A percentile compares a stretch with the other conserved stretches of the same genome.
Evolutionary conservation across 2,113 vertebrate species (phyloP).

Genomic region (Lonchura striata): DNA sequence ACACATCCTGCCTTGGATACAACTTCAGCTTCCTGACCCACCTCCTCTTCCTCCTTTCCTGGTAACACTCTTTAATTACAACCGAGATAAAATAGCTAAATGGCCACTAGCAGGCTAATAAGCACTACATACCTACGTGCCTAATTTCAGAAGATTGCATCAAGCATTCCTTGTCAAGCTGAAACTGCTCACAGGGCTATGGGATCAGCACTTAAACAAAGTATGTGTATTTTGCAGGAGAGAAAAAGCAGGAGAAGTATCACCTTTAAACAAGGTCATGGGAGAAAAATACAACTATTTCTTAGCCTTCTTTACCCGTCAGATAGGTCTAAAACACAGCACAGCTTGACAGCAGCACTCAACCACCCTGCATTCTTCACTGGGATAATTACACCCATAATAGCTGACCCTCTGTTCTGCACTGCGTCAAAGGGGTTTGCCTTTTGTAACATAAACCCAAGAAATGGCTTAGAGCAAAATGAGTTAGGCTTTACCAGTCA

Average conservation of each 20-base stretch:
- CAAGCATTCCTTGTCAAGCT: background rate
- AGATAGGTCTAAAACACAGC: background rate
- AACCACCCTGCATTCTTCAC: background rate
- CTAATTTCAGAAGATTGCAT: constrained; percentile 34
- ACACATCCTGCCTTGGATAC: background rate
- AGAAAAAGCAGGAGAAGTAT: background rate
- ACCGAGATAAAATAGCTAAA: constrained; percentile 9
- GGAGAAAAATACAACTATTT: background rate
- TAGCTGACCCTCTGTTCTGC: background rate
- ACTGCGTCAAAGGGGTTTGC: background rate
- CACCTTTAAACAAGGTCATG: background rate
- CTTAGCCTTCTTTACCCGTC: background rate
- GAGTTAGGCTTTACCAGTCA: background rate
- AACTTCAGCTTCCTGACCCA: background rate
- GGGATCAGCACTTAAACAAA: background rate
- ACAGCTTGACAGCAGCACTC: constrained; percentile 9
- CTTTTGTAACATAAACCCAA: background rate
- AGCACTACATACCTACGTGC: background rate
- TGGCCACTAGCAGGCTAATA: background rate
- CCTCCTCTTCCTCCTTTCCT: constrained; percentile 9
- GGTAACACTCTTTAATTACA: background rate
- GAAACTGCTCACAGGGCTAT: background rate
- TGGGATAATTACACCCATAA: background rate
- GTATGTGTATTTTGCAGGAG: background rate
- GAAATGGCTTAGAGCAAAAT: background rate